Conservation (phyloP, 1,140 invertebrate genomes). For the Bombus terrestris region DNA sequence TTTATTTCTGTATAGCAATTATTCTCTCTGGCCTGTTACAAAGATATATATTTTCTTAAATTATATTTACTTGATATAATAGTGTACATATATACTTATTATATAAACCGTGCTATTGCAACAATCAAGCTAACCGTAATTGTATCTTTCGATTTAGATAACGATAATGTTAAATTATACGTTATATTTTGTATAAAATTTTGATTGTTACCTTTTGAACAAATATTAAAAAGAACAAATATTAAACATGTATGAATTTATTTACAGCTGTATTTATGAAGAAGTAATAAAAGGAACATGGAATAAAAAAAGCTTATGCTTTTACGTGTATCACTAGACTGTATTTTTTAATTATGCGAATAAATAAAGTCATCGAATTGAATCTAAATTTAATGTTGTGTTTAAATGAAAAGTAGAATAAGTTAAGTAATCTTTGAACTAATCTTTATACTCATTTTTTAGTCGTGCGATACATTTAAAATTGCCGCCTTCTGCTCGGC, state of each 20-base stretch:
- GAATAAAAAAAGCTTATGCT: conserved; percentile 14
- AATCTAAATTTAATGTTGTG: background rate
- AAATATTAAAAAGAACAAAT: background rate
- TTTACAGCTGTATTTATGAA: conserved; percentile 26
- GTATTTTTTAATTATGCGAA: conserved; percentile 59
- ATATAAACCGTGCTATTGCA: background rate
- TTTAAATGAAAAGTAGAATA: background rate
- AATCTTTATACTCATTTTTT: no score
- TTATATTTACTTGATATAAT: conserved; percentile 46
- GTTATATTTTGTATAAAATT: conserved; percentile 23
- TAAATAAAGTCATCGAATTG: conserved; percentile 32
- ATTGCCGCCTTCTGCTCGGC: conserved; percentile 38
- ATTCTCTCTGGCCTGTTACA: conserved; percentile 40
- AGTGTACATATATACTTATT: conserved; percentile 19
- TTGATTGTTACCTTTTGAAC: background rate
- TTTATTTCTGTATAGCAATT: conserved; percentile 50
- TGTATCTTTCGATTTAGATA: conserved; percentile 19
- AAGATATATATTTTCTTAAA: conserved; percentile 61
- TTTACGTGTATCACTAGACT: conserved; percentile 27
- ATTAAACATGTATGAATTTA: conserved; percentile 28
- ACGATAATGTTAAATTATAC: background rate
- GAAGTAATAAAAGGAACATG: background rate
- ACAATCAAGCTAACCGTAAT: conserved; percentile 9
- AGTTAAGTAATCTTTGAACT: background rate
- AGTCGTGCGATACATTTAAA: conserved; percentile 11